phyloP scores from a whole-genome alignment of 2,113 vertebrate genomes.

The Vanacampus margaritifer region DNA sequence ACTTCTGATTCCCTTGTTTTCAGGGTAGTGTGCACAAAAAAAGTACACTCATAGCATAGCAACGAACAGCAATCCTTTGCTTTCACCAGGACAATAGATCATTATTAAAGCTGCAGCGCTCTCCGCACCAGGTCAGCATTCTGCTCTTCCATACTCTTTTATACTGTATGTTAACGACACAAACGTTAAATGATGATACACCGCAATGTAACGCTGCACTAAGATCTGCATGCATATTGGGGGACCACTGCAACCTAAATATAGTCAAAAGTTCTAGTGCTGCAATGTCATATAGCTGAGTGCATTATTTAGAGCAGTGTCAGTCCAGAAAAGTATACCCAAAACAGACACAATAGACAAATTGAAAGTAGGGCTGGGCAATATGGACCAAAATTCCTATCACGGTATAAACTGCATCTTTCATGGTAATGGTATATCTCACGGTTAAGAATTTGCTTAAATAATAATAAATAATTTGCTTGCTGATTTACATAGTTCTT shows the following conservation, averaged over 20 bases:
- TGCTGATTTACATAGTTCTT: too few relatives aligned
- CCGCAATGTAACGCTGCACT: not conserved
- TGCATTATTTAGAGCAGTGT: conserved; percentile 24
- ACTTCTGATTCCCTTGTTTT: not conserved
- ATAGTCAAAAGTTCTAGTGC: conserved; percentile 10
- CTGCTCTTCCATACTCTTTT: not conserved
- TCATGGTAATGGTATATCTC: too few relatives aligned
- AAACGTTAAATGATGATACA: not conserved
- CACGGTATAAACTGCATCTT: too few relatives aligned
- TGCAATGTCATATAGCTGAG: conserved; percentile 40
- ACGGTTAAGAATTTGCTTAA: too few relatives aligned
- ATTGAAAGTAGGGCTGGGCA: not conserved
- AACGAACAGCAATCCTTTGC: not conserved
- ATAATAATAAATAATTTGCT: too few relatives aligned
- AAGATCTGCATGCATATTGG: conserved; percentile 3
- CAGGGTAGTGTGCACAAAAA: not conserved
- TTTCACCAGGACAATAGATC: not conserved
- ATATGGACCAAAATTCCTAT: too few relatives aligned
- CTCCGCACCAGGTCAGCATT: not conserved
- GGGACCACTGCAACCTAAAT: conserved; percentile 50
- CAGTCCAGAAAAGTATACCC: conserved; percentile 17
- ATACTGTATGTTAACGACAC: not conserved
- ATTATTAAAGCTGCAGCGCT: not conserved
- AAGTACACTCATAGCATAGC: not conserved
- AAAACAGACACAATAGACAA: conserved; percentile 15